phyloP scores from a whole-genome alignment of 2,113 vertebrate genomes.

The Paramormyrops kingsleyae region DNA sequence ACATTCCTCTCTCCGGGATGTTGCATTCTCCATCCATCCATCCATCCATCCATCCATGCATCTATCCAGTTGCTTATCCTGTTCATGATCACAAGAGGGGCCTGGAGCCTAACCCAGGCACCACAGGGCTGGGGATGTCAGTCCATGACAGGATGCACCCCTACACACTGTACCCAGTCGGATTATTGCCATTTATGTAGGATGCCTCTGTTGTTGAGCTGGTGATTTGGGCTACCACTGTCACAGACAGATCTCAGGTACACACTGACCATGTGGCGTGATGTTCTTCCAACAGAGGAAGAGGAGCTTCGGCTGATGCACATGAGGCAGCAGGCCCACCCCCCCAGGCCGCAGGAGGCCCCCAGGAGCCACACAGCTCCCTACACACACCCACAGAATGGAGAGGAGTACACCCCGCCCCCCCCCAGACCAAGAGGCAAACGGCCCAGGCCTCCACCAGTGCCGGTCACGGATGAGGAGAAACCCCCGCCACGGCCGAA shows the following conservation, averaged over 20 bases:
- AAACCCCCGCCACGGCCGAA: not conserved
- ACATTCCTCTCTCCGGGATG: not conserved
- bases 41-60: not conserved
- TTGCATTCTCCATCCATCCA: not conserved
- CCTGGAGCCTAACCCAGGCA: not conserved
- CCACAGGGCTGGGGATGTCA: not conserved
- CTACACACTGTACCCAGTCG: not conserved
- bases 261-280: not conserved
- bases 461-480: not conserved
- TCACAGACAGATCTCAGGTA: not conserved
- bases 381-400: not conserved
- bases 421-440: conserved; percentile 10
- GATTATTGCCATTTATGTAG: not conserved
- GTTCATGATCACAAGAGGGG: not conserved
- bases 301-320: conserved; percentile 1
- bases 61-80: not conserved
- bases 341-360: not conserved
- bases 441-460: not conserved
- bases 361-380: not conserved
- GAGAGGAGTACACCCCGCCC: not conserved
- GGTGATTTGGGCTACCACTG: not conserved
- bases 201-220: not conserved
- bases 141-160: not conserved
- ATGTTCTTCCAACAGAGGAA: conserved; percentile 3
- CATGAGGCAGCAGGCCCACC: not conserved